Evolutionary conservation across 2,888 invertebrate genomes (phyloP), one percentile per base, ranked within the genome.

Genomic region (Cantharis rufa): DNA sequence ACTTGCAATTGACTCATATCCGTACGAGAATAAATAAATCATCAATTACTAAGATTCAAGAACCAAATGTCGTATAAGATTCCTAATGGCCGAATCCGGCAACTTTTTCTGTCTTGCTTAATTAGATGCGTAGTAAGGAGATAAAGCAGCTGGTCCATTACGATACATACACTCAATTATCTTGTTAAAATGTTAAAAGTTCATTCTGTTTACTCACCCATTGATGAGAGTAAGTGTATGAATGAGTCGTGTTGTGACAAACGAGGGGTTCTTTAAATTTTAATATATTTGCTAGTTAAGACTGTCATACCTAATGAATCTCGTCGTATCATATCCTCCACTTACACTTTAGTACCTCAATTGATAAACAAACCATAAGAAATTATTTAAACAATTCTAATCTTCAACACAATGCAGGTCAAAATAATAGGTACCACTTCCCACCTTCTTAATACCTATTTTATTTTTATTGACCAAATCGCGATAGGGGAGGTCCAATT

Each of bases 131-230:
- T 74, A 70, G 77, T 72, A 74, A 70, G 21, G 74, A 71, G 66
- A 48, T 62, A 15, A 28, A 75, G 74, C 78, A 78, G 78, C 75
- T 78, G 78, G n/a, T 75, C 63, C 78, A 73, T 78, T 69, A 73
- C 71, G 68, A 72, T 72, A 78, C 73, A 74, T 72, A 80, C 75
- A 78, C 79, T 81, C 80, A 81, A 81, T 81, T 81, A 81, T 79
- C 81, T 70, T 76, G 64, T 81, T 81, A 81, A 81, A 77, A 79
- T 80, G 81, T 77, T 80, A 77, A 72, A 73, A 81, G 81, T 80
- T 81, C 81, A 79, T 78, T 78, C 77, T 80, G 80, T 78, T 80
- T 79, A 81, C 79, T 80, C 81, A 76, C 79, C 78, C 81, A 81
- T 81, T 80, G 78, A 80, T 80, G 75, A 79, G 75, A 73, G 71